phyloP scores from a whole-genome alignment of 2,113 vertebrate genomes.

The Ginglymostoma cirratum region DNA sequence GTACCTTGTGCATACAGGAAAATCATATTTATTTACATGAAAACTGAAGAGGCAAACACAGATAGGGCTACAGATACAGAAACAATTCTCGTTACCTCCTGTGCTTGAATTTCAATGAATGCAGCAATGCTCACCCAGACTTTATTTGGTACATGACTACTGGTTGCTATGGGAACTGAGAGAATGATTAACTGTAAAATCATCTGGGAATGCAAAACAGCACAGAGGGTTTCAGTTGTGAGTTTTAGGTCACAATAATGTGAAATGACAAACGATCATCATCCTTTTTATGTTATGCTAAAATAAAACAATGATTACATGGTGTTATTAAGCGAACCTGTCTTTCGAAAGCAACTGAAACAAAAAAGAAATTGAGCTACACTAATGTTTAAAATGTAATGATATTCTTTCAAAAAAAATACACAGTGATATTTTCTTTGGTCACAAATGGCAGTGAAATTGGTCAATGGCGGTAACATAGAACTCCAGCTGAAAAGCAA shows the following conservation, averaged over 20 bases:
- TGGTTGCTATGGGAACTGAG: conserved; percentile 33
- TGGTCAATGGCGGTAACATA: background rate
- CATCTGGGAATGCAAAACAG: conserved; percentile 33
- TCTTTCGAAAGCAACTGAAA: background rate
- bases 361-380: background rate
- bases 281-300: conserved; percentile 29
- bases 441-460: background rate
- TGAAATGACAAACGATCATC: conserved; percentile 10
- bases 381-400: background rate
- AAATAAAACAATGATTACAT: conserved; percentile 27
- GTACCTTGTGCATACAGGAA: background rate
- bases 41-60: background rate
- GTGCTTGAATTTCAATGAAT: conserved; percentile 36
- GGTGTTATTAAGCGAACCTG: background rate
- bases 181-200: conserved; percentile 30
- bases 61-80: background rate
- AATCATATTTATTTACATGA: conserved; percentile 26
- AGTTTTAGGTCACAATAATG: conserved; percentile 33
- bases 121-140: background rate
- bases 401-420: background rate
- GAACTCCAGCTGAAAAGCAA: background rate
- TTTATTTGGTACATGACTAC: conserved; percentile 34
- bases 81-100: conserved; percentile 29
- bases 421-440: background rate
- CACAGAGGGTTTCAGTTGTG: conserved; percentile 28